Evolutionary conservation across 1,140 invertebrate species (phyloP).

Genomic region (Drosophila persimilis): DNA sequence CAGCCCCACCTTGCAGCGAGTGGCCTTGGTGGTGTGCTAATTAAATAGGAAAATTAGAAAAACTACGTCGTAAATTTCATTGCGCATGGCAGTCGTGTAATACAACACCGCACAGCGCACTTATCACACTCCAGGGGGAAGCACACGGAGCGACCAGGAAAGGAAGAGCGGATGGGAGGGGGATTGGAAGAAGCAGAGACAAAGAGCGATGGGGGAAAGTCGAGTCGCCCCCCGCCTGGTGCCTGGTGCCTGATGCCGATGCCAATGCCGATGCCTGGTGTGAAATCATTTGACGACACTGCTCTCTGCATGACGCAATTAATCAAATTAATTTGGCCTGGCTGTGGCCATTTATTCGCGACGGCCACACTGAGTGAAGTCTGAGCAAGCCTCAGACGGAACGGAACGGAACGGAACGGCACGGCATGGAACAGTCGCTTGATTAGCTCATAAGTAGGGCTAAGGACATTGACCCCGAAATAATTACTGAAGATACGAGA

Average conservation of each 20-base stretch:
- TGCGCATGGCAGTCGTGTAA: conserved; percentile 51
- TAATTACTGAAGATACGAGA: neutral
- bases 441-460: conserved; percentile 51
- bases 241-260: neutral
- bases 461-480: conserved; percentile 41
- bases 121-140: conserved; percentile 64
- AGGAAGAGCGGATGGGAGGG: neutral
- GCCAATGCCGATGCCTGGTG: conserved; percentile 46
- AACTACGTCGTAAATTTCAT: conserved; percentile 73
- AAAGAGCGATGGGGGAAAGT: conserved; percentile 35
- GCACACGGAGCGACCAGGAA: conserved; percentile 42
- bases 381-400: conserved; percentile 8
- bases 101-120: conserved; percentile 63
- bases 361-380: conserved; percentile 30
- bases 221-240: neutral
- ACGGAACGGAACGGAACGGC: conserved; percentile 6
- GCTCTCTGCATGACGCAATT: conserved; percentile 71
- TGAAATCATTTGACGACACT: conserved; percentile 74
- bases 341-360: conserved; percentile 40
- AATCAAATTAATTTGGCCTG: conserved; percentile 68
- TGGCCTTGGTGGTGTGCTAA: conserved; percentile 45
- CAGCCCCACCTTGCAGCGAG: conserved; percentile 19
- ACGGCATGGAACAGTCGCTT: conserved; percentile 16
- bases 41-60: conserved; percentile 79
- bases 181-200: conserved; percentile 8